These are phyloP conservation scores for Struthidea cinerea DNA, from an alignment of 2,113 vertebrate genomes.

Conservation along the genomic window DNA sequence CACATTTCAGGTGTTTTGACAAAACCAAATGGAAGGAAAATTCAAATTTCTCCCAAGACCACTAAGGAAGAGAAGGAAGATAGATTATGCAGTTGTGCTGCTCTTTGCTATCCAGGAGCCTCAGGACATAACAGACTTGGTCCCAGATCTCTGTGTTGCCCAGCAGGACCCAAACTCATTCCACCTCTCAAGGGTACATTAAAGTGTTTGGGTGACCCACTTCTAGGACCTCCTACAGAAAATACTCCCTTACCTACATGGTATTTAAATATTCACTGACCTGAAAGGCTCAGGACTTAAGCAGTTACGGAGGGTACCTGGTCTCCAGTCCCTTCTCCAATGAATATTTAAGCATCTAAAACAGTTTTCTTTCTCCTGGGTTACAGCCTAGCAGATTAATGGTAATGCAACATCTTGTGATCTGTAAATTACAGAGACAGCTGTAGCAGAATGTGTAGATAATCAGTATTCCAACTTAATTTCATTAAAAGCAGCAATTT, in stretches of 20 bases:
- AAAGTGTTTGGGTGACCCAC: neutral
- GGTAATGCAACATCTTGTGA: neutral
- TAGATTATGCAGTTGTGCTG: neutral
- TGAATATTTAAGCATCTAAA: slow-evolving; percentile 37
- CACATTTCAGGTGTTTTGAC: neutral
- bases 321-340: slow-evolving; percentile 14
- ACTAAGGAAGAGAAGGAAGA: neutral
- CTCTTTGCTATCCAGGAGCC: neutral
- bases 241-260: neutral
- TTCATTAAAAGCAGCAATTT: slow-evolving; percentile 43
- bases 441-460: neutral
- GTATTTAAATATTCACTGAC: slow-evolving; percentile 26
- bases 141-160: neutral
- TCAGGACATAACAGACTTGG: neutral
- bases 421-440: slow-evolving; percentile 18
- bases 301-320: neutral
- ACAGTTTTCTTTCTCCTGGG: neutral
- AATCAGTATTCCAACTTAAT: slow-evolving; percentile 28
- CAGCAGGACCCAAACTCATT: neutral
- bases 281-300: neutral
- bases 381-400: neutral
- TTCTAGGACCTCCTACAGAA: slow-evolving; percentile 4
- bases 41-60: neutral
- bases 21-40: neutral
- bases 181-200: neutral